Evolutionary conservation across 2,888 invertebrate genomes (phyloP).

Genomic region (Apamea sordens): DNA sequence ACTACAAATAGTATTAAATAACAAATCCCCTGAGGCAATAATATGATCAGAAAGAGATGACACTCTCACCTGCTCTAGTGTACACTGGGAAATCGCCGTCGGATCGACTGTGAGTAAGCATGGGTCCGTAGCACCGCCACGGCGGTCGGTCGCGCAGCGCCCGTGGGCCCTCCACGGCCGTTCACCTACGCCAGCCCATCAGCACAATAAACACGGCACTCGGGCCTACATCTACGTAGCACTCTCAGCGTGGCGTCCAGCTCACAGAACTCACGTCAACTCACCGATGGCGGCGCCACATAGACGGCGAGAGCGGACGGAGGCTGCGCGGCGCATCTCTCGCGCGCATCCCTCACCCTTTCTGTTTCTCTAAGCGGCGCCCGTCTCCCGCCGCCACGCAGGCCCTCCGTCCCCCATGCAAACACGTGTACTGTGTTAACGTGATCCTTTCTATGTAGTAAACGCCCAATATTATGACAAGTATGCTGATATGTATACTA

Average conservation of each 20-base stretch:
- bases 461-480: constrained; percentile 50
- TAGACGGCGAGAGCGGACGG: constrained; percentile 79
- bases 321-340: constrained; percentile 89
- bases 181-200: constrained; percentile 86
- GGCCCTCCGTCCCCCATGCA: constrained; percentile 62
- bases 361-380: constrained; percentile 70
- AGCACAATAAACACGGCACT: constrained; percentile 81
- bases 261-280: constrained; percentile 79
- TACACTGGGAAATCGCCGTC: constrained; percentile 96
- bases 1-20: constrained; percentile 75
- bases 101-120: constrained; percentile 96
- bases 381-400: constrained; percentile 63
- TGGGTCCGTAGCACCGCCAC: constrained; percentile 92
- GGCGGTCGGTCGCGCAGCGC: constrained; percentile 88
- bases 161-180: constrained; percentile 89
- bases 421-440: constrained; percentile 63
- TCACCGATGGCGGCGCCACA: constrained; percentile 86
- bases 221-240: constrained; percentile 75
- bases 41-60: constrained; percentile 59
- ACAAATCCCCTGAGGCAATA: constrained; percentile 68
- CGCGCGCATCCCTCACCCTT: constrained; percentile 86
- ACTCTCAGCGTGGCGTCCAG: constrained; percentile 78
- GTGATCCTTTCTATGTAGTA: constrained; percentile 56
- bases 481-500: constrained; percentile 14
- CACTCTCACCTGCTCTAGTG: constrained; percentile 92